Conservation (phyloP, 2,888 invertebrate species). For the Tethea ocularis region DNA sequence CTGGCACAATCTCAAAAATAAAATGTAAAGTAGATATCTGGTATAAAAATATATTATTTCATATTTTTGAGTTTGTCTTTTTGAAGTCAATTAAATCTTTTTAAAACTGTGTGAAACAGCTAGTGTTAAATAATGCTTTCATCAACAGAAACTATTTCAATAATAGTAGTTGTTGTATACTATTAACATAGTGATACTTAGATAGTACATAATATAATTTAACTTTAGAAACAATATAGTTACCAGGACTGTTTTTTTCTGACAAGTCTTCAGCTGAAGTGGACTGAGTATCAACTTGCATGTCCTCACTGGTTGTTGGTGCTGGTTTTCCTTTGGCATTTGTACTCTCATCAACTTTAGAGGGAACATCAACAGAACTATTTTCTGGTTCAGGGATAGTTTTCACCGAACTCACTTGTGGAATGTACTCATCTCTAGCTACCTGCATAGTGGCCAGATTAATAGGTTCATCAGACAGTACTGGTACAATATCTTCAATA, state of each 20-base stretch:
- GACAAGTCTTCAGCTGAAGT: slow-evolving; percentile 73
- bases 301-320: slow-evolving; percentile 59
- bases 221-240: slow-evolving; percentile 11
- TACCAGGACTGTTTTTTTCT: slow-evolving; percentile 68
- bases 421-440: slow-evolving; percentile 68
- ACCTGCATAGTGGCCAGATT: slow-evolving; percentile 71
- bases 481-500: slow-evolving; percentile 57
- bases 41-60: no score
- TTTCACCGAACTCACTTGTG: slow-evolving; percentile 46
- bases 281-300: slow-evolving; percentile 73
- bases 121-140: no score
- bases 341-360: slow-evolving; percentile 47
- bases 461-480: slow-evolving; percentile 71
- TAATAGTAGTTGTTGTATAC: no score
- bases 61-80: no score
- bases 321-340: slow-evolving; percentile 44
- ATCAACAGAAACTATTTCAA: no score
- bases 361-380: slow-evolving; percentile 46
- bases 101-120: no score
- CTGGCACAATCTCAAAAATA: no score
- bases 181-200: no score
- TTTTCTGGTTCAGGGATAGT: slow-evolving; percentile 50
- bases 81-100: no score
- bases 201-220: no score
- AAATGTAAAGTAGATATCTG: no score